Evolutionary conservation across 2,797 vertebrate genomes (phyloP), one percentile per base, ranked within the genome.

Genomic region (Pempheris klunzingeri): DNA sequence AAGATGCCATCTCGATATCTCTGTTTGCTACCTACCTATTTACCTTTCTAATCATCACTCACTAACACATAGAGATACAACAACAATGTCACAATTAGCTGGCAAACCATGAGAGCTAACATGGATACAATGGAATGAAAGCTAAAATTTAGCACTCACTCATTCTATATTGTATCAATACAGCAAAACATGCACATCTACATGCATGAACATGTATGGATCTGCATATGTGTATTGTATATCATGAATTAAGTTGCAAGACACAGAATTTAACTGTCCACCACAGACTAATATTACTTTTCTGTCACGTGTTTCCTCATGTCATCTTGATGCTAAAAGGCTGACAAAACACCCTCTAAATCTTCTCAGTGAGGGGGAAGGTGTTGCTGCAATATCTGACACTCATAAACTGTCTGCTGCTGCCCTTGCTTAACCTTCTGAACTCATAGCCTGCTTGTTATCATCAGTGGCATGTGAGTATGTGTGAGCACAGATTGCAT

Each of bases 21-120:
- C 11, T 81, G 34, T 81, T 76, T 82, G 47, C 50, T 65, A n/a
- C n/a, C n/a, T n/a, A n/a, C n/a, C n/a, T 12, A 68, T 64, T 34
- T 49, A 44, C 28, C 20, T 54, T 60, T 68, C 46, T 61, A 17
- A 60, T 82, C 32, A 52, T 54, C 28, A 47, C 20, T 46, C 13
- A 47, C 55, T 65, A 55, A 50, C 44, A 52, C 55, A 38, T 34
- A 38, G 17, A 53, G 17, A 65, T n/a, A 43, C 36, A 65, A 38
- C 24, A 36, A 32, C 13, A 57, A 14, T 22, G 13, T 49, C 8
- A 32, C 1, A 18, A 7, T 44, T 49, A 34, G 12, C 14, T 14
- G 28, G 43, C 34, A 47, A 63, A 30, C 22, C n/a, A 7, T 3
- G 6, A 22, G 5, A 34, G 52, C 2, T 62, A 0, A 57, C 15